phyloP scores from a whole-genome alignment of 1,140 invertebrate species.

The Zaprionus capensis region DNA sequence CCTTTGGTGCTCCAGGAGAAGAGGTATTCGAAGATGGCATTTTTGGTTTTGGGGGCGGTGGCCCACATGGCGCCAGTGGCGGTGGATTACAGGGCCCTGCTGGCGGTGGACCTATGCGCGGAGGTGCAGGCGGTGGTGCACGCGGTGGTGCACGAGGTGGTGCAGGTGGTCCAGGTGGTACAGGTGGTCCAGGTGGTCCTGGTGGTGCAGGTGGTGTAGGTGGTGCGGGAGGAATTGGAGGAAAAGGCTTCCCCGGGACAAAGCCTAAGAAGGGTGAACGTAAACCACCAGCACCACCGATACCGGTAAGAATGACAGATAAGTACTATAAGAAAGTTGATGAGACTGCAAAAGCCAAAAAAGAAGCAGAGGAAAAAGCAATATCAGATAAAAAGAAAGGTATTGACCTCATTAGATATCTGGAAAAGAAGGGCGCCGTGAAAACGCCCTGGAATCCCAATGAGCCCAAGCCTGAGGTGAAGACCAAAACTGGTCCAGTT shows the following conservation, averaged over 20 bases:
- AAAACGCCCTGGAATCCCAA: conserved; percentile 34
- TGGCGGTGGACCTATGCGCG: conserved; percentile 20
- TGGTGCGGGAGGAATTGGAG: background rate
- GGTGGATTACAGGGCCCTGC: background rate
- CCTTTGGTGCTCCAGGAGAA: conserved; percentile 41
- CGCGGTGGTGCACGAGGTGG: background rate
- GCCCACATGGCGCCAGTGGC: conserved; percentile 30
- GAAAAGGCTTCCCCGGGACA: conserved; percentile 18
- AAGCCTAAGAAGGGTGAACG: background rate
- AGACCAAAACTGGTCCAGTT: conserved; percentile 9
- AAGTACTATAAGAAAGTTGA: conserved; percentile 2
- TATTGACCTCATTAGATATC: conserved; percentile 31
- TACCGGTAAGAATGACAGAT: conserved; percentile 33
- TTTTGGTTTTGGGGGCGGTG: conserved; percentile 47
- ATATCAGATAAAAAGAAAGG: conserved; percentile 14
- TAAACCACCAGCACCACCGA: background rate
- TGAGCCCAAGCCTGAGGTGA: conserved; percentile 6
- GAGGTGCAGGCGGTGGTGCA: background rate
- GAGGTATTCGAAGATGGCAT: conserved; percentile 57
- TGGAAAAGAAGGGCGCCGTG: conserved; percentile 19
- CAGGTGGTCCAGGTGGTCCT: background rate
- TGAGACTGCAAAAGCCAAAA: background rate
- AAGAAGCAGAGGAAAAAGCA: conserved; percentile 8
- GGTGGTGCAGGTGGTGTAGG: background rate
- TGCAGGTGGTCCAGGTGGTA: background rate